Evolutionary conservation across 1,140 invertebrate species (phyloP).

Genomic region (Drosophila obscura): DNA sequence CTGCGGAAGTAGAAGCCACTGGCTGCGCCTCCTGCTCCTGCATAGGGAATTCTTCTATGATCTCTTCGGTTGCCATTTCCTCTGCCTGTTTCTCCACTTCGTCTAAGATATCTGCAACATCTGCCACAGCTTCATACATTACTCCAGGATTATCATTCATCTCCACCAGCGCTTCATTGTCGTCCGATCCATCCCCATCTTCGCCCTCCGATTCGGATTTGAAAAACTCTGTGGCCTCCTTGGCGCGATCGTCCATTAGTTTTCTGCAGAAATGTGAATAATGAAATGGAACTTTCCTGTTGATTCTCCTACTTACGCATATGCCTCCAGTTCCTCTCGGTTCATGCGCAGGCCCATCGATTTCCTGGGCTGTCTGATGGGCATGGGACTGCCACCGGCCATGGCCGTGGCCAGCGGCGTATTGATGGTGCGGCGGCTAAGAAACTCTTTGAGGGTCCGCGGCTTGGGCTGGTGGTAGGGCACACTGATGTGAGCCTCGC

Average conservation of each 20-base stretch:
- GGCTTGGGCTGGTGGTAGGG: slow-evolving; percentile 91
- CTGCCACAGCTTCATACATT: not conserved
- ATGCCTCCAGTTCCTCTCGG: slow-evolving; percentile 83
- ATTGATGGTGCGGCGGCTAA: slow-evolving; percentile 83
- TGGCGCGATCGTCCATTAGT: slow-evolving; percentile 85
- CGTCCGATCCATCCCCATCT: not conserved
- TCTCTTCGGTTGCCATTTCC: not conserved
- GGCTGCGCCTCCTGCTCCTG: slow-evolving; percentile 10
- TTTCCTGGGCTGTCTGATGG: slow-evolving; percentile 54
- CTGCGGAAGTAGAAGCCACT: slow-evolving; percentile 19
- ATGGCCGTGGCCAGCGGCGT: slow-evolving; percentile 70
- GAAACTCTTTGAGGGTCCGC: slow-evolving; percentile 88
- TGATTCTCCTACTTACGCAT: slow-evolving; percentile 82
- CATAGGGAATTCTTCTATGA: fast-evolving
- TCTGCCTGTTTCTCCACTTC: not conserved
- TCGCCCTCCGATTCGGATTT: slow-evolving; percentile 84
- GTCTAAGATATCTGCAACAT: not conserved
- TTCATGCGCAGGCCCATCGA: slow-evolving; percentile 84
- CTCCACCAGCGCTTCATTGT: slow-evolving; percentile 12
- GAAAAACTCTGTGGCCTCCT: slow-evolving; percentile 85
- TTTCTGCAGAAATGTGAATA: slow-evolving; percentile 67
- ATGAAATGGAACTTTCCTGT: not conserved
- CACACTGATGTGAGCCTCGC: slow-evolving; percentile 87
- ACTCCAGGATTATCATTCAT: slow-evolving; percentile 40
- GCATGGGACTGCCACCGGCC: slow-evolving; percentile 71